Conservation (phyloP, 2,888 invertebrate species). For the Stratiomys singularior region DNA sequence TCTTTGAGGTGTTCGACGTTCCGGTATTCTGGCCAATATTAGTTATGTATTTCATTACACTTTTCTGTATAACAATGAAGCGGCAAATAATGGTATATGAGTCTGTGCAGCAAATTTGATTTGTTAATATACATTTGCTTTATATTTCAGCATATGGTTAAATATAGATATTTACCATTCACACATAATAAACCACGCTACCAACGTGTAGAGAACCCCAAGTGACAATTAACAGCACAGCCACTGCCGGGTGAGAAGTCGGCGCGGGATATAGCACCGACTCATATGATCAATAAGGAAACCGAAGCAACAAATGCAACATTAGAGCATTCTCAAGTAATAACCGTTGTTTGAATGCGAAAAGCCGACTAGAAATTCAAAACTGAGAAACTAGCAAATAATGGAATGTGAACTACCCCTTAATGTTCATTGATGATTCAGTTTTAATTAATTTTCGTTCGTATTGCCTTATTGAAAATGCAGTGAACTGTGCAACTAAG, state of each 20-base stretch:
- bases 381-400: conserved; percentile 42
- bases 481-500: conserved; percentile 42
- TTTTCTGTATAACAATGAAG: conserved; percentile 99
- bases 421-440: background rate
- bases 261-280: conserved; percentile 56
- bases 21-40: conserved; percentile 99
- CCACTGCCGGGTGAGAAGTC: conserved; percentile 57
- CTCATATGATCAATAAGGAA: conserved; percentile 43
- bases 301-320: conserved; percentile 42
- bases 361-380: conserved; percentile 53
- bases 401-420: background rate
- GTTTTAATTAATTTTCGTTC: conserved; percentile 33
- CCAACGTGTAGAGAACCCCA: conserved; percentile 71
- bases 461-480: conserved; percentile 32
- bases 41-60: conserved; percentile 99
- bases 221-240: conserved; percentile 69
- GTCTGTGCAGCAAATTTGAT: background rate
- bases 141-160: conserved; percentile 99
- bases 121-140: background rate
- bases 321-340: conserved; percentile 63
- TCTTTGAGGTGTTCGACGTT: conserved; percentile 97
- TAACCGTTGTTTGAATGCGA: conserved; percentile 59
- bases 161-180: conserved; percentile 98
- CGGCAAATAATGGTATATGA: conserved; percentile 95
- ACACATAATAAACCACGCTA: conserved; percentile 98